Evolutionary conservation across 2,888 invertebrate species (phyloP).

Genomic region (Acanthosepion esculentum): DNA sequence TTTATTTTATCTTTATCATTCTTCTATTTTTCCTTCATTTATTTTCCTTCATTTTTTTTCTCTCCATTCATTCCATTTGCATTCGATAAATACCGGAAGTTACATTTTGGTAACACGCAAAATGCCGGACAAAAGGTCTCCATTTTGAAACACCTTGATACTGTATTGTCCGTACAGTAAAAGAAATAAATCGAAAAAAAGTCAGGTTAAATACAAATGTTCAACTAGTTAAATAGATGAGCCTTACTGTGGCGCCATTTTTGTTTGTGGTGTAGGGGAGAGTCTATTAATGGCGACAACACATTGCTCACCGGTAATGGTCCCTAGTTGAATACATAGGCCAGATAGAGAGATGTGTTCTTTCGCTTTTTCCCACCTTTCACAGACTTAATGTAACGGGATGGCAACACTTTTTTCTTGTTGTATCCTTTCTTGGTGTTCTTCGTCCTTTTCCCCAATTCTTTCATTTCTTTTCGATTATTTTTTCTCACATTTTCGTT

Average conservation of each 20-base stretch:
- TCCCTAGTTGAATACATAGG: neutral
- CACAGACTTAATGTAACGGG: neutral
- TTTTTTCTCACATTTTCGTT: too few relatives aligned
- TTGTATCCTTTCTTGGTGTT: neutral
- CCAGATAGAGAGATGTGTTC: neutral
- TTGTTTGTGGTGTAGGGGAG: neutral
- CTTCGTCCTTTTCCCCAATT: too few relatives aligned
- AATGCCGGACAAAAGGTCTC: slow-evolving; percentile 3
- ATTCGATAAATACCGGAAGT: slow-evolving; percentile 22
- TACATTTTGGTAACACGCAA: slow-evolving; percentile 8
- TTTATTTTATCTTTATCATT: neutral
- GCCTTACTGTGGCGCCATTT: neutral
- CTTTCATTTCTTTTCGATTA: too few relatives aligned
- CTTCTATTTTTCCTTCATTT: neutral
- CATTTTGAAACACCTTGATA: neutral
- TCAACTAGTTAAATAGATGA: slow-evolving; percentile 8
- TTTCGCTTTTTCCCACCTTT: neutral
- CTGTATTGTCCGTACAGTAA: neutral
- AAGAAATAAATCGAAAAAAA: neutral
- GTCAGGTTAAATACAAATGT: neutral
- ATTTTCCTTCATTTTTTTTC: neutral
- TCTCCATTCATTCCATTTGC: neutral
- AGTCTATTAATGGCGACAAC: neutral
- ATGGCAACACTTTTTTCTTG: neutral
- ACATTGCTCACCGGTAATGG: neutral